Evolutionary conservation across 1,140 invertebrate species (phyloP).

Genomic region (Zeugodacus cucurbitae): DNA sequence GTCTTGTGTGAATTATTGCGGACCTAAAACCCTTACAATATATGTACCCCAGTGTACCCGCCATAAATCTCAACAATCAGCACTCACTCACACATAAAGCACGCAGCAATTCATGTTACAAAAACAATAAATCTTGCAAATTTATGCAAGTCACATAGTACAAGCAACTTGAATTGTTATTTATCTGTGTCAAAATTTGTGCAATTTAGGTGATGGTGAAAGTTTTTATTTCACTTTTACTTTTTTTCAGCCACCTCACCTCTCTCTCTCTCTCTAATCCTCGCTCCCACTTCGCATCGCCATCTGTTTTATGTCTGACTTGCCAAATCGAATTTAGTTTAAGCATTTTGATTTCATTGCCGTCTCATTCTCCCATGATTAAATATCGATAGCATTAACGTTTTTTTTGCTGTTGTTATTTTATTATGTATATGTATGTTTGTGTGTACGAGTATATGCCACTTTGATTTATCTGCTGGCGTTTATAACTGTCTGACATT

Average conservation of each 20-base stretch:
- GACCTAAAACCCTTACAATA: no score
- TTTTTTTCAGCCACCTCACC: background rate
- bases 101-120: background rate
- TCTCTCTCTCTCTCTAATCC: no score
- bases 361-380: background rate
- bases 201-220: background rate
- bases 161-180: background rate
- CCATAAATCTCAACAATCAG: background rate
- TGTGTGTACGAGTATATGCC: no score
- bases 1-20: no score
- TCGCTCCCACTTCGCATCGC: no score
- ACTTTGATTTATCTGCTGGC: background rate
- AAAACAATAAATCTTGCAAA: slow-evolving; percentile 28
- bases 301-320: background rate
- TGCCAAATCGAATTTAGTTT: background rate
- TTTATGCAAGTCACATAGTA: slow-evolving; percentile 34
- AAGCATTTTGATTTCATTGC: background rate
- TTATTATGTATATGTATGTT: background rate
- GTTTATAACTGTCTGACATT: background rate
- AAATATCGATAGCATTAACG: background rate
- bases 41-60: no score
- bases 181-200: slow-evolving; percentile 32
- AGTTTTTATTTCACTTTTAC: background rate
- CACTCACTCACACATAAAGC: background rate
- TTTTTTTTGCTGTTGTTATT: background rate